Conservation (phyloP, 2,797 vertebrate species). For the Pseudotriccus pelzelni region DNA sequence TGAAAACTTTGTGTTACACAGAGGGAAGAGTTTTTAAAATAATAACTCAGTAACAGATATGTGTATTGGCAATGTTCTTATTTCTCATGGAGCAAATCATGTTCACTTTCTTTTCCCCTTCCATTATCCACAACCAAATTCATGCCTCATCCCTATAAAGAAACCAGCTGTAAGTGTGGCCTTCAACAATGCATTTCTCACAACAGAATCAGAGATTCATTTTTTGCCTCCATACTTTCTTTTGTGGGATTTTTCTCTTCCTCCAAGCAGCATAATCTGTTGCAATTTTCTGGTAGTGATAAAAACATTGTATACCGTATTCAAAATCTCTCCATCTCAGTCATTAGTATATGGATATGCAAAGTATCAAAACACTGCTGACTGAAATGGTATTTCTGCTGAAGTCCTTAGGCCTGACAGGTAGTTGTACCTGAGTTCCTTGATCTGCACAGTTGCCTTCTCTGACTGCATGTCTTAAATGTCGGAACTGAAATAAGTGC, state of each 20-base stretch:
- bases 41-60: neutral
- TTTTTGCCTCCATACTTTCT: neutral
- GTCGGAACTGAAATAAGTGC: neutral
- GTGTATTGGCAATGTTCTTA: neutral
- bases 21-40: neutral
- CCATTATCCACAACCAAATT: neutral
- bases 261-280: neutral
- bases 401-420: neutral
- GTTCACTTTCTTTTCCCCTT: neutral
- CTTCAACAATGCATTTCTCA: neutral
- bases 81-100: neutral
- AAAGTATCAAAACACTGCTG: neutral
- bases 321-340: neutral
- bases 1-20: neutral
- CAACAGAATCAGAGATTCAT: neutral
- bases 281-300: neutral
- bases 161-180: neutral
- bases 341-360: neutral
- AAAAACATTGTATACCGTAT: neutral
- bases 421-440: neutral
- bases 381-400: neutral
- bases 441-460: neutral
- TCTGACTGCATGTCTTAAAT: neutral
- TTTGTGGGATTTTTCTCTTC: neutral
- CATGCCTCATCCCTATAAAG: neutral